Evolutionary conservation across 2,797 vertebrate species (phyloP).

Genomic region (Rhinatrema bivittatum): DNA sequence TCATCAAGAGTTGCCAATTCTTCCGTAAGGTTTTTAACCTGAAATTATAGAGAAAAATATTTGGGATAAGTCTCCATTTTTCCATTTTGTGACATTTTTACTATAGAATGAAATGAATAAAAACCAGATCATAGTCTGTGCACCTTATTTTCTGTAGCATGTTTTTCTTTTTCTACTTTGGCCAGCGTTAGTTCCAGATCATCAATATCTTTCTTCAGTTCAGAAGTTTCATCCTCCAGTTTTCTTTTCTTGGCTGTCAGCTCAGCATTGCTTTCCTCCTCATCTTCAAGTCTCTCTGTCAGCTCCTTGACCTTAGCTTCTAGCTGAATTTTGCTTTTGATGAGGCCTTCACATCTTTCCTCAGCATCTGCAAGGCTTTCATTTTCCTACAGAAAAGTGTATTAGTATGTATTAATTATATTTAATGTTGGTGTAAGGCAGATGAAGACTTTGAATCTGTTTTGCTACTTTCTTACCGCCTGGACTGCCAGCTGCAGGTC

Average conservation of each 20-base stretch:
- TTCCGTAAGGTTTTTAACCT: constrained; percentile 67
- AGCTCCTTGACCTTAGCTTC: constrained; percentile 78
- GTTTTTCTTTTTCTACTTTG: constrained; percentile 77
- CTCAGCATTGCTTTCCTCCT: constrained; percentile 71
- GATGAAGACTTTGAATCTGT: no score
- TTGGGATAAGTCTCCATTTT: no score
- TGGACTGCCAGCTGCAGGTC: constrained; percentile 51
- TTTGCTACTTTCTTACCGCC: no score
- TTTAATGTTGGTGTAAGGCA: no score
- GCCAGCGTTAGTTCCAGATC: constrained; percentile 67
- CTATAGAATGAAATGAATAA: no score
- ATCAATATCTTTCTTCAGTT: constrained; percentile 76
- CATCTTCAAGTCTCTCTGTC: constrained; percentile 71
- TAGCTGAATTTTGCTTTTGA: constrained; percentile 80
- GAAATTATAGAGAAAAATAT: neutral
- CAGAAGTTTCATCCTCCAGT: constrained; percentile 73
- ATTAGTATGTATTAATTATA: no score
- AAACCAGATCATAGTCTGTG: no score
- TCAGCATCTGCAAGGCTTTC: constrained; percentile 75
- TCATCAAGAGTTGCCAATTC: constrained; percentile 61
- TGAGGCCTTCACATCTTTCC: constrained; percentile 80
- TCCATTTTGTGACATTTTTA: no score
- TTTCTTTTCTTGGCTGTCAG: constrained; percentile 72
- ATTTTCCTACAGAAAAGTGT: no score
- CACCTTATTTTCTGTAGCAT: constrained; percentile 74